Evolutionary conservation across 2,113 vertebrate species (phyloP), one percentile per base, ranked within the genome.

Genomic region (Corapipo altera): DNA sequence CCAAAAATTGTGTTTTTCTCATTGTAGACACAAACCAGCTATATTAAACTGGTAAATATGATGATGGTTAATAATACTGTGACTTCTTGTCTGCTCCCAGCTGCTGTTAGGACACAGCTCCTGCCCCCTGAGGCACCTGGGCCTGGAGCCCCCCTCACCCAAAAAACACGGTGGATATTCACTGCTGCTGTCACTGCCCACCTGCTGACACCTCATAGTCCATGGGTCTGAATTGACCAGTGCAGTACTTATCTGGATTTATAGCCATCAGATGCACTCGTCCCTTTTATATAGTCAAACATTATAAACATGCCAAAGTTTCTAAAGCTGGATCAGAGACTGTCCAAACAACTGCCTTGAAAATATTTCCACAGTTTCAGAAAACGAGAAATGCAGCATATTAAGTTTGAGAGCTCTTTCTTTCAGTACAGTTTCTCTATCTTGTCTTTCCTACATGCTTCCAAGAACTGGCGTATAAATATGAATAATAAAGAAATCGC

Each of bases 401-500:
- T 72, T 89, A 95, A 66, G 27, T n/a, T 55, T 85, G 81, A 94
- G 76, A 83, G 85, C 43, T 92, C 73, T 51, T 51, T 89, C 81
- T 83, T 94, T 85, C 74, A 85, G 62, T 39, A 20, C 12, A 58
- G 79, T 79, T 77, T 92, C 86, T 88, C 84, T 96, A 61, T 85
- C 87, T 94, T 70, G 49, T 80, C 81, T 80, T 88, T 85, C 41
- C 46, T 19, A 35, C 35, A 39, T 30, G 77, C 37, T 51, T 82
- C 75, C 88, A 85, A 89, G 71, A 88, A 82, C 58, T 30, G 71
- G 88, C 41, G 81, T 37, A 46, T 69, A 91, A 94, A 75, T 61
- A 85, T 9, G 43, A 93, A 85, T 58, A 94, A 84, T 82, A 85
- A 95, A 93, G 82, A 92, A 91, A 76, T 89, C 26, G 59, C 81